phyloP scores from a whole-genome alignment of 2,797 vertebrate species.

The Brachyalestes nurse region DNA sequence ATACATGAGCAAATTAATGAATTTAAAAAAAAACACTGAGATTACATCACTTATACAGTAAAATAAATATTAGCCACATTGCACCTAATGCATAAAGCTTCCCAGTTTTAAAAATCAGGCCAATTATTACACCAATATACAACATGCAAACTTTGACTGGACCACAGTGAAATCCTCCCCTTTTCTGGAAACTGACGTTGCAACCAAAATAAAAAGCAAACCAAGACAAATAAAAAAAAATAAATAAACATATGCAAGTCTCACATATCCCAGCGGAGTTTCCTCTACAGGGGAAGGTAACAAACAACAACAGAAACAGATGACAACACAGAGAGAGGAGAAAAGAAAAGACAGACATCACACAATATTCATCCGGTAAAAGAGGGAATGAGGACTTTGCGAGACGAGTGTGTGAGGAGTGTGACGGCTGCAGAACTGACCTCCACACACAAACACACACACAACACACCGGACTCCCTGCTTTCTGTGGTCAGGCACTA shows the following conservation, averaged over 20 bases:
- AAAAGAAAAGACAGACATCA: slow-evolving; percentile 68
- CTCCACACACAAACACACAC: slow-evolving; percentile 19
- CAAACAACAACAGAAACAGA: slow-evolving; percentile 71
- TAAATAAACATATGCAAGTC: slow-evolving; percentile 73
- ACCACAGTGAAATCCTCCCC: slow-evolving; percentile 33
- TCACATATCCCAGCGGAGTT: slow-evolving; percentile 99
- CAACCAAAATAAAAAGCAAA: slow-evolving; percentile 64
- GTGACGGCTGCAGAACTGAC: slow-evolving; percentile 67
- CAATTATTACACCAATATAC: background rate
- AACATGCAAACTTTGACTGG: slow-evolving; percentile 26
- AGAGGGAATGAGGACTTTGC: slow-evolving; percentile 61
- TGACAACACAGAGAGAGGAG: slow-evolving; percentile 65
- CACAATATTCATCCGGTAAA: slow-evolving; percentile 73
- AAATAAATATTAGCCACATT: background rate
- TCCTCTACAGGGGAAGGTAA: slow-evolving; percentile 87
- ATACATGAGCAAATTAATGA: background rate
- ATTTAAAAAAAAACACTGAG: background rate
- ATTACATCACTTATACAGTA: too few species aligned
- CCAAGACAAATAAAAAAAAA: slow-evolving; percentile 49
- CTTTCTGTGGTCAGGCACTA: too few species aligned
- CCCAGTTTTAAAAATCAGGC: background rate
- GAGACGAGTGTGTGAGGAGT: slow-evolving; percentile 59
- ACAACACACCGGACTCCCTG: too few species aligned
- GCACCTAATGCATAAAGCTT: background rate
- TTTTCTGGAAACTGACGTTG: slow-evolving; percentile 12